Evolutionary conservation across 2,113 vertebrate genomes (phyloP).

Genomic region (Macroglossus sobrinus): DNA sequence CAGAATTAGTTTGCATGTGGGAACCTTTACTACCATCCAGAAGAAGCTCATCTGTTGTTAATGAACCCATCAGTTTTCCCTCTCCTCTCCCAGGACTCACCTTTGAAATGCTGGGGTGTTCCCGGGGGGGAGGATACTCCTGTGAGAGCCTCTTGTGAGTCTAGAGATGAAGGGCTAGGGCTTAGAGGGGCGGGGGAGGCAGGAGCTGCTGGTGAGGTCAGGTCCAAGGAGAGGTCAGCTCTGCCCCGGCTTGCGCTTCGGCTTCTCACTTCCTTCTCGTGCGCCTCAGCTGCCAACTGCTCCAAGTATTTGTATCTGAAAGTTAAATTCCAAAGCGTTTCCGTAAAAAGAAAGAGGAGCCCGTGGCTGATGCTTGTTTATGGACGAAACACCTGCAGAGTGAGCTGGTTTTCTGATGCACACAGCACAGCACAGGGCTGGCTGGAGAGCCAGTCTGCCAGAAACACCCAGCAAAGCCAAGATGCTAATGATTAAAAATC

Average conservation of each 20-base stretch:
- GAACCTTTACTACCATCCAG: not conserved
- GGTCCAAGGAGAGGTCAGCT: constrained; percentile 93
- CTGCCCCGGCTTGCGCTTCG: constrained; percentile 84
- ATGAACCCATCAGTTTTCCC: not conserved
- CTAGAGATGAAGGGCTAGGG: constrained; percentile 77
- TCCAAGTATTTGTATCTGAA: constrained; percentile 96
- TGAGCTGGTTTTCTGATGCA: constrained; percentile 78
- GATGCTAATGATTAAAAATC: constrained; percentile 71
- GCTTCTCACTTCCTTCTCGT: constrained; percentile 89
- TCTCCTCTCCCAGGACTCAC: constrained; percentile 79
- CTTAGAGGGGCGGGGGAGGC: constrained; percentile 77
- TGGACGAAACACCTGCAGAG: constrained; percentile 84
- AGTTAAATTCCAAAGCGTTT: constrained; percentile 87
- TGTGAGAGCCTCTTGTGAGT: constrained; percentile 80
- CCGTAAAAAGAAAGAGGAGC: constrained; percentile 84
- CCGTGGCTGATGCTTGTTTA: constrained; percentile 81
- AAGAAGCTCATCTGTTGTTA: not conserved
- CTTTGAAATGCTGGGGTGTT: constrained; percentile 75
- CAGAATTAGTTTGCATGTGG: not conserved
- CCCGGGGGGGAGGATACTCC: constrained; percentile 51
- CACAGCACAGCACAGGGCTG: constrained; percentile 60
- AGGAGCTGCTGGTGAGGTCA: constrained; percentile 85
- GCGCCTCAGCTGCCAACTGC: constrained; percentile 90
- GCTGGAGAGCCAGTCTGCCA: constrained; percentile 68
- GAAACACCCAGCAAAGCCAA: constrained; percentile 52